These are phyloP conservation scores for Ephialtes manifestator DNA, from an alignment of 2,888 invertebrate genomes.

Conservation along the genomic window DNA sequence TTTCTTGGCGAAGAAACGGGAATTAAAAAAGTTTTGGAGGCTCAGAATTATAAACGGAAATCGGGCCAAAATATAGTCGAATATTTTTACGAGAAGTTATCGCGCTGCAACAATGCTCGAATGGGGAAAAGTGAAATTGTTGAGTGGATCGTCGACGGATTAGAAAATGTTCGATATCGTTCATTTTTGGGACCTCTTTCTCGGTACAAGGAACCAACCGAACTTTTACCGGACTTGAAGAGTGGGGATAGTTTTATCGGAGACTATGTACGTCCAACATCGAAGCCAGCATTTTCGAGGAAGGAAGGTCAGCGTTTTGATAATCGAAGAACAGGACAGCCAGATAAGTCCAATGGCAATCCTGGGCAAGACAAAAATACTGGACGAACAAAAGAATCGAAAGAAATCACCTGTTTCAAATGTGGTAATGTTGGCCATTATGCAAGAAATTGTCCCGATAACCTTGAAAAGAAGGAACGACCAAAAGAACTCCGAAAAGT, in stretches of 20 bases:
- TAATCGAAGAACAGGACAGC: slow-evolving; percentile 43
- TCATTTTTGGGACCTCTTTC: slow-evolving; percentile 70
- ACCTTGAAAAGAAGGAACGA: not conserved
- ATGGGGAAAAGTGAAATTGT: not conserved
- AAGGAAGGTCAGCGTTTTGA: slow-evolving; percentile 43
- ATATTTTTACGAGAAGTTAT: not conserved
- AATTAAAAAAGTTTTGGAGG: too few species aligned
- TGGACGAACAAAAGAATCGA: not conserved
- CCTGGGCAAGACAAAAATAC: not conserved
- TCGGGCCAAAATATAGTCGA: too few species aligned
- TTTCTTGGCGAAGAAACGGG: not conserved
- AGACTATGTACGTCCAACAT: not conserved
- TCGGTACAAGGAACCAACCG: slow-evolving; percentile 64
- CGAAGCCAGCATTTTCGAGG: not conserved
- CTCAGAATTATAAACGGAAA: too few species aligned
- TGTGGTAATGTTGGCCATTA: slow-evolving; percentile 34
- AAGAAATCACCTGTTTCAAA: slow-evolving; percentile 23
- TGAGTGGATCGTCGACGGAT: slow-evolving; percentile 62
- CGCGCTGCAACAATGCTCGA: not conserved
- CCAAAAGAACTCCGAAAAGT: not conserved
- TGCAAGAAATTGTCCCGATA: slow-evolving; percentile 16
- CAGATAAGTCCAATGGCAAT: slow-evolving; percentile 31
- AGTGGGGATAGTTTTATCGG: slow-evolving; percentile 57
- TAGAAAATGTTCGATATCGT: slow-evolving; percentile 62
- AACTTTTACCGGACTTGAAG: slow-evolving; percentile 69